Conservation (phyloP, 2,113 vertebrate species). For the Halichoerus grypus region DNA sequence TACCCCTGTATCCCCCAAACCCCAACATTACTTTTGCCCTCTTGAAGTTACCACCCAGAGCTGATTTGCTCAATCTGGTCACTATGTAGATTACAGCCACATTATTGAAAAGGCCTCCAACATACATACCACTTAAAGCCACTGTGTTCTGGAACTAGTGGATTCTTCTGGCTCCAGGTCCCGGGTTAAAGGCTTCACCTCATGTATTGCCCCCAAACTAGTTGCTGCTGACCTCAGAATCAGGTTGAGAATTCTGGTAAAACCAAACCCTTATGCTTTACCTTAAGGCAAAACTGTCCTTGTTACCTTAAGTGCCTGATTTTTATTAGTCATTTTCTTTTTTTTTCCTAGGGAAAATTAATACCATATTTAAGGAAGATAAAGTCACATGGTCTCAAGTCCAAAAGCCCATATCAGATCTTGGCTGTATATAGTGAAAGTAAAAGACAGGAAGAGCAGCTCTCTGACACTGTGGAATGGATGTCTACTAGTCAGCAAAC, state of each 20-base stretch:
- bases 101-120: slow-evolving; percentile 61
- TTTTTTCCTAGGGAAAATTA: slow-evolving; percentile 78
- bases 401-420: slow-evolving; percentile 78
- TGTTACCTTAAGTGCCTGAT: slow-evolving; percentile 84
- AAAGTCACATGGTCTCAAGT: slow-evolving; percentile 81
- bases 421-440: slow-evolving; percentile 69
- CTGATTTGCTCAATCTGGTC: not conserved
- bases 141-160: slow-evolving; percentile 5
- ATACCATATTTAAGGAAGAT: slow-evolving; percentile 84
- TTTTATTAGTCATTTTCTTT: slow-evolving; percentile 82
- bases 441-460: slow-evolving; percentile 47
- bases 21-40: not conserved
- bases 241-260: slow-evolving; percentile 79
- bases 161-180: slow-evolving; percentile 44
- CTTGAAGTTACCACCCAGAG: not conserved
- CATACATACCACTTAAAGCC: slow-evolving; percentile 12
- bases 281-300: slow-evolving; percentile 78
- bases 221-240: slow-evolving; percentile 77
- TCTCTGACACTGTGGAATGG: slow-evolving; percentile 49
- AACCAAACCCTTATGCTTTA: slow-evolving; percentile 83
- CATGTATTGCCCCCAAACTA: slow-evolving; percentile 58
- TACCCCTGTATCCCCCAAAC: not conserved
- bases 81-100: not conserved
- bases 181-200: slow-evolving; percentile 23
- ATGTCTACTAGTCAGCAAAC: slow-evolving; percentile 27